Conservation (phyloP, 2,888 invertebrate genomes). For the Lasioglossum villosulum region DNA sequence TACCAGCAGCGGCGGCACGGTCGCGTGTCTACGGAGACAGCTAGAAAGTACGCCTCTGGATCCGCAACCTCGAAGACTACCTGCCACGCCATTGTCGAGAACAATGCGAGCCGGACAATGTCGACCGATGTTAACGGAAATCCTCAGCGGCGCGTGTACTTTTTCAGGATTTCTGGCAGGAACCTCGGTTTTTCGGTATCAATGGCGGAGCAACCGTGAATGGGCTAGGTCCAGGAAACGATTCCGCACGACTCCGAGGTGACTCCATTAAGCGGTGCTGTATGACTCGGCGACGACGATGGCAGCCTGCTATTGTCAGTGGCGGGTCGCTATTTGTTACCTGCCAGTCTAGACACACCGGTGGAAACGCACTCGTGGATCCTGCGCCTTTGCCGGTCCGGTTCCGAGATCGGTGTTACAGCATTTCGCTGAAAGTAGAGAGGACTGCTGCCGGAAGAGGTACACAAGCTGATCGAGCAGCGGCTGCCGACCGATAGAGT, state of each 20-base stretch:
- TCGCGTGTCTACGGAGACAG: constrained; percentile 77
- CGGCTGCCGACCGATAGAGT: background rate
- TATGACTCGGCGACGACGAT: background rate
- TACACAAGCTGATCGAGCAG: background rate
- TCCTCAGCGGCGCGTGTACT: constrained; percentile 31
- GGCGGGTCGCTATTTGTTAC: constrained; percentile 16
- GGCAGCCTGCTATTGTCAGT: constrained; percentile 9
- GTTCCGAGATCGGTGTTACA: background rate
- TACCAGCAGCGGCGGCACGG: constrained; percentile 56
- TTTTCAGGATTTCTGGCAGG: constrained; percentile 45
- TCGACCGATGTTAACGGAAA: constrained; percentile 47
- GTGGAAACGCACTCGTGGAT: constrained; percentile 10
- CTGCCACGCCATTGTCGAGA: constrained; percentile 58
- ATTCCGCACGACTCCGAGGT: background rate
- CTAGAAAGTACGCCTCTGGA: constrained; percentile 77
- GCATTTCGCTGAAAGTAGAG: background rate
- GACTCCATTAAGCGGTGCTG: background rate
- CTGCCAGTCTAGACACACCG: background rate
- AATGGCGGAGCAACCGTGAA: constrained; percentile 1
- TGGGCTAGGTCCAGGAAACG: background rate
- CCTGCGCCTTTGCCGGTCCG: background rate
- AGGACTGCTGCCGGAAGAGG: constrained; percentile 7
- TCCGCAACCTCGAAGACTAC: constrained; percentile 54
- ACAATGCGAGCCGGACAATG: constrained; percentile 66
- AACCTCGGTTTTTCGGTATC: constrained; percentile 27